These are phyloP conservation scores for Margaritifera margaritifera DNA, from an alignment of 2,888 invertebrate genomes.

Conservation along the genomic window DNA sequence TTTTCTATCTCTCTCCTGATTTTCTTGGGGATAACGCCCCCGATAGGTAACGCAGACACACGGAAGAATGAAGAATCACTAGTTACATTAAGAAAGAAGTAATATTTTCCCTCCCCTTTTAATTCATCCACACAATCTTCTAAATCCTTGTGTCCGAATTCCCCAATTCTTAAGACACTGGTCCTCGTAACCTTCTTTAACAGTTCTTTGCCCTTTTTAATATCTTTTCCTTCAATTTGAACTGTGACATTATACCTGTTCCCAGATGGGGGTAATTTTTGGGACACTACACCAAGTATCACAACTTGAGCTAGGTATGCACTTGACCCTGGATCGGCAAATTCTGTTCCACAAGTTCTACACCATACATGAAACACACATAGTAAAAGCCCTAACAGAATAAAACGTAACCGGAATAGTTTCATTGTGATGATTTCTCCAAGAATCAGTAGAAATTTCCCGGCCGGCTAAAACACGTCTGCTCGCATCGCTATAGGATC, in stretches of 20 bases:
- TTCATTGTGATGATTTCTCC: slow-evolving; percentile 16
- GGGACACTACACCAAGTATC: slow-evolving; percentile 29
- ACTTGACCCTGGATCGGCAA: slow-evolving; percentile 33
- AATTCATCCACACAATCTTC: slow-evolving; percentile 10
- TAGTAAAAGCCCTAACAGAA: slow-evolving; percentile 34
- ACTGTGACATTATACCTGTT: slow-evolving; percentile 26
- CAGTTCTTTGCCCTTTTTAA: slow-evolving; percentile 23
- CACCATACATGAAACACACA: slow-evolving; percentile 39
- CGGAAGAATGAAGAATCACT: slow-evolving; percentile 2
- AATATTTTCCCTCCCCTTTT: slow-evolving; percentile 4
- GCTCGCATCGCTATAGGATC: too few species aligned
- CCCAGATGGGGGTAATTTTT: slow-evolving; percentile 12
- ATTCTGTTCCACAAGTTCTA: slow-evolving; percentile 33
- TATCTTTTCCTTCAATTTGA: slow-evolving; percentile 5
- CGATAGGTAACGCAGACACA: slow-evolving; percentile 5
- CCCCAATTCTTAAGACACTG: slow-evolving; percentile 23
- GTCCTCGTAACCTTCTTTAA: slow-evolving; percentile 20
- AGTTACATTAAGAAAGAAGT: slow-evolving; percentile 7
- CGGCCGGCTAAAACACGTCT: too few species aligned
- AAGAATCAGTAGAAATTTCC: too few species aligned
- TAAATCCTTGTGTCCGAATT: slow-evolving; percentile 25
- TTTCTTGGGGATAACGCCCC: not conserved
- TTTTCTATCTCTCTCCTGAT: too few species aligned
- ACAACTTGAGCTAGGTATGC: slow-evolving; percentile 32
- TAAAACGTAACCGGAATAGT: slow-evolving; percentile 28